Base-by-base conservation (phyloP, 2,797 vertebrate genomes). In the Dryobates pubescens region DNA sequence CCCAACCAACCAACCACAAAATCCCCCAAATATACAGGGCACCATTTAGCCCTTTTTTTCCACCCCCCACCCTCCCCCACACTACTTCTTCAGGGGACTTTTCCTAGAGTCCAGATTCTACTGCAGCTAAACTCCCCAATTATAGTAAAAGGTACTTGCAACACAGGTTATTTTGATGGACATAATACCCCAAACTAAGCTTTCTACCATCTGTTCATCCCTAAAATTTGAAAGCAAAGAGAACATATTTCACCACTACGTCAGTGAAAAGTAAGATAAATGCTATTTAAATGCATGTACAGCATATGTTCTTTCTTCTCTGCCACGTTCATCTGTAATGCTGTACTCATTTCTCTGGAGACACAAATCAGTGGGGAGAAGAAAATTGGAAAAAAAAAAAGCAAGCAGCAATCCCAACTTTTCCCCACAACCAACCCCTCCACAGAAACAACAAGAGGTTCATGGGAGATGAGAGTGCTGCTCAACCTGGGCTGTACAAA, bases 91-190 rank as follows among this genome's bases (percentile, higher is more conserved):
- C 51, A 84, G 63, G 79, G 49, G 64, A 78, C 78, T 92, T 86
- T 96, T 96, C 85, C 62, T 86, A 43, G 73, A 93, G 84, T 82
- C 91, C 93, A 96, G 89, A 97, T 79, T 95, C 94, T 74, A 29
- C 56, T 82, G 82, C 91, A 82, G n/a, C 59, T 94, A 88, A 93
- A 95, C 88, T 88, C 63, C 80, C 96, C 96, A 97, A 96, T 97
- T 96, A 95, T 81, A 97, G 93, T 81, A 93, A 92, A 88, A 95
- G 94, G 94, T 89, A 92, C 94, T 95, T 86, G 85, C 64, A 92
- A 94, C 78, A 90, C 78, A 95, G 96, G 96, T 96, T 95, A 96
- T 97, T 97, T 96, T 97, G 97, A 97, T 96, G 97, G 97, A 97
- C 97, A 84, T 96, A 96, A 97, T 97, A 96, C 94, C 95, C 95